These are phyloP conservation scores for Drosophila gaucha DNA, from an alignment of 2,888 invertebrate species.

Conservation along the genomic window DNA sequence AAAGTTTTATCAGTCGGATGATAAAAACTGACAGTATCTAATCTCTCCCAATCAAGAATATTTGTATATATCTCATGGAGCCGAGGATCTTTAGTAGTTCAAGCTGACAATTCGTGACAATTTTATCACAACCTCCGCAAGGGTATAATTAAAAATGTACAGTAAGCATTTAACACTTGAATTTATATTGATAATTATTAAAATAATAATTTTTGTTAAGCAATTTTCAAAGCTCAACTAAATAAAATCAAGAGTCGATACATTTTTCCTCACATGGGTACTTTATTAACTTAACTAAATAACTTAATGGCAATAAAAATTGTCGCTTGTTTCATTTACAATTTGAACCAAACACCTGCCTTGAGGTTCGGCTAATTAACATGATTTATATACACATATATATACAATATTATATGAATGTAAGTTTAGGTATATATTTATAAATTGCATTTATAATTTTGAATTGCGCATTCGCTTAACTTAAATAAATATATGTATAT, in stretches of 20 bases:
- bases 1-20: too few species aligned
- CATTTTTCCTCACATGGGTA: too few species aligned
- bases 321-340: neutral
- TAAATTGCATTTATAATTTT: too few species aligned
- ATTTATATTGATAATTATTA: slow-evolving; percentile 16
- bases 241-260: too few species aligned
- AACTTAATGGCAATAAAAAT: too few species aligned
- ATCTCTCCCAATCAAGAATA: neutral
- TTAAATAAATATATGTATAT: too few species aligned
- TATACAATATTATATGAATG: too few species aligned
- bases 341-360: neutral
- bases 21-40: neutral
- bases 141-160: slow-evolving; percentile 14
- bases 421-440: too few species aligned
- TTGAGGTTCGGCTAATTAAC: neutral
- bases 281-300: too few species aligned
- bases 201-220: neutral
- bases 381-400: too few species aligned
- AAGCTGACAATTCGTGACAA: slow-evolving; percentile 6
- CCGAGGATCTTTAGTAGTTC: slow-evolving; percentile 4
- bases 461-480: too few species aligned
- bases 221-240: neutral
- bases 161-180: slow-evolving; percentile 15
- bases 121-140: slow-evolving; percentile 1
- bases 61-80: neutral